Evolutionary conservation across 2,888 invertebrate species (phyloP), one percentile per base, ranked within the genome.

Genomic region (Herminia tarsipennalis): DNA sequence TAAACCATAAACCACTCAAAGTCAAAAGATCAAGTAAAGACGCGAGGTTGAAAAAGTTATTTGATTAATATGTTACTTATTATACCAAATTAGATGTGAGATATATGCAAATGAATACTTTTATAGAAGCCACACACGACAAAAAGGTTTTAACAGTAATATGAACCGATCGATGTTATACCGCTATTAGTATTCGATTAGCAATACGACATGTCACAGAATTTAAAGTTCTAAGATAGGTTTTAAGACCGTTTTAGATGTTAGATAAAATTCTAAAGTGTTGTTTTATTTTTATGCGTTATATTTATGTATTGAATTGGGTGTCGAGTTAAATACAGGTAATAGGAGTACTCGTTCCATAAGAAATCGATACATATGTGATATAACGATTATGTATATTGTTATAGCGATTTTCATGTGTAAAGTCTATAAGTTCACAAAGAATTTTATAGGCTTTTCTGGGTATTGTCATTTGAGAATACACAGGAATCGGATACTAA

Each of bases 61-160:
- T 76, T 81, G 81, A 86, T 86, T 82, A 84, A 83, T 84, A 82
- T 72, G 80, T 87, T 80, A 80, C 80, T 78, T 73, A 74, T 62
- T 68, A 66, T 69, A 73, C 66, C 67, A 81, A 83, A 83, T 83
- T 81, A 79, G 73, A 83, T 81, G 69, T 70, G 66, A 74, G 73
- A 73, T 80, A 73, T 83, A 88, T 88, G 84, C 85, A 88, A 88
- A 88, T 56, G 54, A 55, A 61, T 54, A 58, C 54, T 76, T 83
- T 83, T 81, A 85, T 82, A 57, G 77, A 68, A 73, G 64, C 83
- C 82, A 84, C 86, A 87, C 86, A 87, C 82, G 83, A 83, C 72
- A 84, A 64, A 73, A 74, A 70, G 70, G 67, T 74, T 78, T 70
- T 76, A 76, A 75, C 69, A 72, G 83, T 79, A 82, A 86, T 70